Base-by-base conservation (phyloP, 2,888 invertebrate genomes). In the Lithodes maja region DNA sequence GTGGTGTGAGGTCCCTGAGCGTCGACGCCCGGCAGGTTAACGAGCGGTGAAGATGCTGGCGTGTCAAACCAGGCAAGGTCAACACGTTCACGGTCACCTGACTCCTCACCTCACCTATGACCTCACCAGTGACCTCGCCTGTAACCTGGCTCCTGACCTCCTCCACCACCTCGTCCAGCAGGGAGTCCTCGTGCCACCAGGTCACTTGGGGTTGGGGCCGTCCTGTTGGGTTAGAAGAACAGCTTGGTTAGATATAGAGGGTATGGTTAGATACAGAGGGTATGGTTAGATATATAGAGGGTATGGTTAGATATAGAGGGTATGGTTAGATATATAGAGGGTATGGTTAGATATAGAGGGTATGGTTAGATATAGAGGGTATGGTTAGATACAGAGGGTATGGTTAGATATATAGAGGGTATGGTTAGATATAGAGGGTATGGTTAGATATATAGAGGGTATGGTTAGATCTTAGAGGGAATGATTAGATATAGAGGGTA, bases 131-230 rank as follows among this genome's bases (percentile, higher is more conserved):
- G 50, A 55, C 87, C 75, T 83, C 83, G 69, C 88, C 90, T 33
- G 33, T 33, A 33, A 33, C 33, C 33, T 33, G 33, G 33, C 33
- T 33, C 33, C 33, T 33, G 33, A 33, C 33, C 79, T 85, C 88
- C 79, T 90, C 90, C 71, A 85, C 85, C 83, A 86, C 84, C 86
- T 88, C 91, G 77, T 91, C 91, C 86, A 91, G 81, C 17, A 91
- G 86, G 9, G 91, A 85, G 33, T 79, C 85, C 5, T 80, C 90
- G 9, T 90, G 88, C 91, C 91, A 91, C 91, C 91, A 91, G 54
- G 90, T 90, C n/a, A 91, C 90, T 71, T 74, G 82, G 1, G 91
- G 90, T 7, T 15, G 84, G 0, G 91, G 91, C 5, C 49, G 61
- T 33, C 84, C 84, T 84, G 75, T 7, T 15, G 77, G 55, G 49